These are phyloP conservation scores for Riparia riparia DNA, from an alignment of 2,113 vertebrate species.

Conservation along the genomic window DNA sequence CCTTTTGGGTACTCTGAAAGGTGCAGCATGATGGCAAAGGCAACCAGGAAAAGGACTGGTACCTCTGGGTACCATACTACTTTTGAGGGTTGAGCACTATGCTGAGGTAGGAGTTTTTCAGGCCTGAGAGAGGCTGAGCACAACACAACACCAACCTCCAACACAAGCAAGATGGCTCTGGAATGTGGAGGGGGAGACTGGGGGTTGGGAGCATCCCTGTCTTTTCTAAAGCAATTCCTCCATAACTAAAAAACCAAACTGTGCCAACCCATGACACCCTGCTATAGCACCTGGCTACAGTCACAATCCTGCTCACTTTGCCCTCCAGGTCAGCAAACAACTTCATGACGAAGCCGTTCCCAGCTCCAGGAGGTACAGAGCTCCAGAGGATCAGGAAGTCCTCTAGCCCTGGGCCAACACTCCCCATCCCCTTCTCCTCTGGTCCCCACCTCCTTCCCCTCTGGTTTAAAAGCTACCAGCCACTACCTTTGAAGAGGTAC, in stretches of 20 bases:
- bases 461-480: neutral
- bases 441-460: neutral
- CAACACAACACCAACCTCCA: neutral
- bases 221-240: neutral
- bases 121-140: neutral
- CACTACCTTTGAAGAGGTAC: neutral
- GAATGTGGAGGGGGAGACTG: neutral
- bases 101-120: neutral
- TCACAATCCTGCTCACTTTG: rapidly evolving
- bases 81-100: too few relatives aligned
- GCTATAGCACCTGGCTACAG: neutral
- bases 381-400: neutral
- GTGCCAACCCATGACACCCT: neutral
- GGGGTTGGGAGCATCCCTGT: rapidly evolving
- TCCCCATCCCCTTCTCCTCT: neutral
- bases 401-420: rapidly evolving
- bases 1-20: neutral
- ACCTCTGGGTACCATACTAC: rapidly evolving
- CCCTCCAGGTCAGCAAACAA: neutral
- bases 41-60: neutral
- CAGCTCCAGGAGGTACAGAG: rapidly evolving
- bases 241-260: too few relatives aligned
- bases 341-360: neutral
- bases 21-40: neutral
- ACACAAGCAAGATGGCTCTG: rapidly evolving